phyloP scores from a whole-genome alignment of 2,113 vertebrate species.

The Vulpes lagopus region DNA sequence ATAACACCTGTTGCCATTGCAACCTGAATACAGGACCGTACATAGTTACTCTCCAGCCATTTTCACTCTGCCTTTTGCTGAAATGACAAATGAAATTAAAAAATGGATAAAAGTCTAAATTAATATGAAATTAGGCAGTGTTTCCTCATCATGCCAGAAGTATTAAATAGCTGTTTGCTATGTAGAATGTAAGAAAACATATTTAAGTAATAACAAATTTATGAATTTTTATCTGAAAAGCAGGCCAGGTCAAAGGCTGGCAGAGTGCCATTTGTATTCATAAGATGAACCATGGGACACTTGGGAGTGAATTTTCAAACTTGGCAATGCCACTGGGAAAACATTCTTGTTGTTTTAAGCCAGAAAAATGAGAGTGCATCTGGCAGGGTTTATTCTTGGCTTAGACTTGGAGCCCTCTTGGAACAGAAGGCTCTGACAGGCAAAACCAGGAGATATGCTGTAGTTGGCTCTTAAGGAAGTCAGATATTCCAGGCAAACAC shows the following conservation, averaged over 20 bases:
- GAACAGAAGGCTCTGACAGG: slow-evolving; percentile 40
- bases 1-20: neutral
- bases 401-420: neutral
- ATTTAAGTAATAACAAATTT: slow-evolving; percentile 5
- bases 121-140: neutral
- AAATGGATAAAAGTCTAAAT: neutral
- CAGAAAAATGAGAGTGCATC: neutral
- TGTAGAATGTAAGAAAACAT: neutral
- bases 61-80: neutral
- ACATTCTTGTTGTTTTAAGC: neutral
- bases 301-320: neutral
- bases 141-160: neutral
- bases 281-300: neutral
- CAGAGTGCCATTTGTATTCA: neutral
- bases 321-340: slow-evolving; percentile 17
- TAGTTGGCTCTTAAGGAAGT: neutral
- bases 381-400: slow-evolving; percentile 26
- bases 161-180: neutral
- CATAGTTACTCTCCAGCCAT: neutral
- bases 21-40: neutral
- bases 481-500: neutral
- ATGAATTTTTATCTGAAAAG: neutral
- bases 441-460: neutral
- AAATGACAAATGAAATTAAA: neutral
- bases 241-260: neutral